Conservation (phyloP, 2,113 vertebrate genomes). For the Pituophis catenifer region DNA sequence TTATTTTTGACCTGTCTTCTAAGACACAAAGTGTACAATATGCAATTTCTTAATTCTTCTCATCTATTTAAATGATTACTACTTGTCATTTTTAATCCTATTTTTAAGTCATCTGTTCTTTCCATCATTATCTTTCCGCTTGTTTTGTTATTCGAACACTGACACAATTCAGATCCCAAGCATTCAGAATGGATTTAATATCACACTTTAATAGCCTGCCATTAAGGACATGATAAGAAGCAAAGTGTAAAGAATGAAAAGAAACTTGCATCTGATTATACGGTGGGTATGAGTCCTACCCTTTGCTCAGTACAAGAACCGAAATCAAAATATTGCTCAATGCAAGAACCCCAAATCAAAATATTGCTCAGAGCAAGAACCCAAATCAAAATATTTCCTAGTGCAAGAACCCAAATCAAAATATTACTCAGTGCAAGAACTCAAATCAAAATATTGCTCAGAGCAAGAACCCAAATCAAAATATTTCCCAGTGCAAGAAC, state of each 20-base stretch:
- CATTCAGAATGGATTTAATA: background rate
- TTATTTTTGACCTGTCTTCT: fast-evolving
- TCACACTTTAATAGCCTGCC: constrained; percentile 31
- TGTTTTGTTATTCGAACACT: constrained; percentile 18
- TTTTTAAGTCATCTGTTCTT: background rate
- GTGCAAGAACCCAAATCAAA: no score
- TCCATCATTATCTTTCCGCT: background rate
- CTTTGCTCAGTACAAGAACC: no score
- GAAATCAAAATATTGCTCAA: no score
- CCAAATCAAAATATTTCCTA: no score
- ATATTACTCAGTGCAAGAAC: no score
- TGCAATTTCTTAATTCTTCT: background rate
- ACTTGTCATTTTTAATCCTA: background rate
- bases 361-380: no score
- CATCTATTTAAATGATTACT: background rate
- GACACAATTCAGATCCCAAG: background rate
- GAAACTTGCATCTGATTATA: background rate
- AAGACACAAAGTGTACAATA: background rate
- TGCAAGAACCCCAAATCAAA: no score
- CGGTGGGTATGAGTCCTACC: no score
- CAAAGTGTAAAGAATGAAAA: constrained; percentile 22
- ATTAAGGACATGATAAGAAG: constrained; percentile 11
- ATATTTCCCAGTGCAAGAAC: no score
- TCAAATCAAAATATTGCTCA: no score
- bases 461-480: no score